phyloP scores from a whole-genome alignment of 2,797 vertebrate genomes.

The Potorous gilbertii region DNA sequence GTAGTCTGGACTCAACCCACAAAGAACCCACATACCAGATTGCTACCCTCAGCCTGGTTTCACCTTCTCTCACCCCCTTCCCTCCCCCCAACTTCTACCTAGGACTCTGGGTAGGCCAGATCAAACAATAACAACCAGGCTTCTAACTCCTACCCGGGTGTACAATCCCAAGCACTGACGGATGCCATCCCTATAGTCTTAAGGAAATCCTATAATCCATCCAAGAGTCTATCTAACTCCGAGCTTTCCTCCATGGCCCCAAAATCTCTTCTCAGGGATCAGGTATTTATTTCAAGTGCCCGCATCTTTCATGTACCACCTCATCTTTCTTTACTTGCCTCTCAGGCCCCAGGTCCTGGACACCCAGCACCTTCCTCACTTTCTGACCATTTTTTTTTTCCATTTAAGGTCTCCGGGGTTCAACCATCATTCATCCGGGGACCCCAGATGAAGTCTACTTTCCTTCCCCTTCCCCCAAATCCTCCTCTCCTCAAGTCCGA shows the following conservation, averaged over 20 bases:
- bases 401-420: not conserved
- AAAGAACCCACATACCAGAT: not conserved
- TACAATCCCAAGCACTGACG: not conserved
- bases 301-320: fast-evolving
- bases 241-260: not conserved
- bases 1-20: not conserved
- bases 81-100: not conserved
- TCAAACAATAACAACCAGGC: not conserved
- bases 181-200: not conserved
- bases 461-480: not conserved
- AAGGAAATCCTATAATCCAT: not conserved
- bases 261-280: not conserved
- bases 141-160: not conserved
- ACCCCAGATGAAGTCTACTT: not conserved
- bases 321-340: not conserved
- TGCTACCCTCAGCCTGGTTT: not conserved
- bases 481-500: not conserved
- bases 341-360: not conserved
- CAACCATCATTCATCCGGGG: not conserved
- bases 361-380: not conserved
- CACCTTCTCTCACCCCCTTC: not conserved
- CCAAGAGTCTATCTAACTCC: not conserved
- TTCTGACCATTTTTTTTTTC: not conserved
- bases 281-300: not conserved
- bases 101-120: not conserved